Evolutionary conservation across 2,797 vertebrate species (phyloP), one percentile per base, ranked within the genome.

Genomic region (Halcyon badia): DNA sequence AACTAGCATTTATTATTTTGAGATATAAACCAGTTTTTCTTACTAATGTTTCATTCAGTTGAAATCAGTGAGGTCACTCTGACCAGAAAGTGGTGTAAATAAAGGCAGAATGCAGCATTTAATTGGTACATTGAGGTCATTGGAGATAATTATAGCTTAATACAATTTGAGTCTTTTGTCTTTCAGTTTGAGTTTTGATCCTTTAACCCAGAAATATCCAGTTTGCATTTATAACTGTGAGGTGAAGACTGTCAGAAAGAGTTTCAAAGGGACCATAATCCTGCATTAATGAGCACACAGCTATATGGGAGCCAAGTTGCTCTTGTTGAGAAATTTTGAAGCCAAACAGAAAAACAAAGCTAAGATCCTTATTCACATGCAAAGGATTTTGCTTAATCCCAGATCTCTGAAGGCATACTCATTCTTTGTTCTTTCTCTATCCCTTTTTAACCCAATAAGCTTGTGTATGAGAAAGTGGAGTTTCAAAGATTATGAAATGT

Each of bases 261-360:
- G 89, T 95, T 97, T 91, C 95, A 91, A 93, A 94, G 96, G 95
- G 96, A 96, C 89, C 75, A 64, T 96, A 96, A 97, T 96, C 94
- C 95, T 96, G 70, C 94, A 91, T 95, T 97, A 96, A 96, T 95
- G 89, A 97, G 95, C 80, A 83, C 60, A 88, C 41, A 91, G 82
- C 79, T 96, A 90, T 86, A 57, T 31, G 31, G 62, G 41, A 96
- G 89, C 96, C 95, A 95, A 94, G 72, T 96, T 95, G 39, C 57
- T 94, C 85, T 89, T 94, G 89, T 86, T 94, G 92, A 91, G 87
- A 94, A 96, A 88, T 95, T 83, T 83, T 92, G 82, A 95, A 94
- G 89, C 91, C 87, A 95, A 95, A 94, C 76, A 92, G 91, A 57
- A 87, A 96, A 96, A 94, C 87, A 97, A 91, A 90, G 89, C 94